These are phyloP conservation scores for Mus caroli DNA, from an alignment of 2,797 vertebrate species.

Conservation along the genomic window DNA sequence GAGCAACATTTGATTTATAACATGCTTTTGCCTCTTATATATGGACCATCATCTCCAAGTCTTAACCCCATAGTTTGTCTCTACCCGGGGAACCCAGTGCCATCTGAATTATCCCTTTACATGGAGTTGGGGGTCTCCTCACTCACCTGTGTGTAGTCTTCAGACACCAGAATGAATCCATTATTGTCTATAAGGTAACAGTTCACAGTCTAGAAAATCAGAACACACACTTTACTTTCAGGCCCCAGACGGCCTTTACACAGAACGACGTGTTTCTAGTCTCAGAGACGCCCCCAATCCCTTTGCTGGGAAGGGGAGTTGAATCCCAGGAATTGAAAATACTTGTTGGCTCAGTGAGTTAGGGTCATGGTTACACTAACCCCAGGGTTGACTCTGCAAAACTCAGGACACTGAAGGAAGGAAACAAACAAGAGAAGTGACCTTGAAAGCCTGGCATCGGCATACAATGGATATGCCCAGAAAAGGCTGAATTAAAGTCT, in stretches of 20 bases:
- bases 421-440: background rate
- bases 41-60: constrained; percentile 32
- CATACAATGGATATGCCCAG: background rate
- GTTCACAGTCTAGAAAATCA: constrained; percentile 93
- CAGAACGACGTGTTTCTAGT: background rate
- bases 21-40: constrained; percentile 63
- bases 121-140: background rate
- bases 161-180: constrained; percentile 98
- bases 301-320: background rate
- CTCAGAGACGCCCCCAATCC: background rate
- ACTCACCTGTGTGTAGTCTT: constrained; percentile 95
- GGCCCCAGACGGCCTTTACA: constrained; percentile 44
- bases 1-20: constrained; percentile 41
- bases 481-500: constrained; percentile 16
- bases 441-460: background rate
- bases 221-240: background rate
- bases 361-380: background rate
- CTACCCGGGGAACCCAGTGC: background rate
- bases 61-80: constrained; percentile 17
- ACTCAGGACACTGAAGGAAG: constrained; percentile 18
- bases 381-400: background rate
- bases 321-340: background rate
- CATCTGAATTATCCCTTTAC: background rate
- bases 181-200: constrained; percentile 99
- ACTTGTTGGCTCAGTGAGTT: background rate